Conservation (phyloP, 2,888 invertebrate species). For the Hanleya hanleyi region DNA sequence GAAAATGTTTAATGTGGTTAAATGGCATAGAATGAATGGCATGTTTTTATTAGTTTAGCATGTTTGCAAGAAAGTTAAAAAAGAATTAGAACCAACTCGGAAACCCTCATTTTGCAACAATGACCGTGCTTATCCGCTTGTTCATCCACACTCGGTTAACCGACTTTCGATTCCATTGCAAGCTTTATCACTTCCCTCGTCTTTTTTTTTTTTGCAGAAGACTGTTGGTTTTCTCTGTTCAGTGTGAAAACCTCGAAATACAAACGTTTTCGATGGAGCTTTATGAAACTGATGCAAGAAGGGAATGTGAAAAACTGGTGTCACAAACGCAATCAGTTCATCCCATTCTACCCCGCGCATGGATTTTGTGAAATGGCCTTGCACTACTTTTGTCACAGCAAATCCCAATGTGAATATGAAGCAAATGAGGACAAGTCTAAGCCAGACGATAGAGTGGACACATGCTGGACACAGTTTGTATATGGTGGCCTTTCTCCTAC, state of each 20-base stretch:
- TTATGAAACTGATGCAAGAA: conserved; percentile 36
- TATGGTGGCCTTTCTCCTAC: conserved; percentile 51
- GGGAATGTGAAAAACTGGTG: conserved; percentile 49
- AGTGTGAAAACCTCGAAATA: conserved; percentile 48
- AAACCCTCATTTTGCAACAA: too few relatives aligned
- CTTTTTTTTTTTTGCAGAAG: conserved; percentile 31
- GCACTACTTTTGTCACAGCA: conserved; percentile 44
- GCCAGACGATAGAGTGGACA: conserved; percentile 50
- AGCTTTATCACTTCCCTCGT: not conserved
- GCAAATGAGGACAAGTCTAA: conserved; percentile 27
- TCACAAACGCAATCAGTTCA: conserved; percentile 36
- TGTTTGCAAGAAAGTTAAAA: too few relatives aligned
- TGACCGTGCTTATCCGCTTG: too few relatives aligned
- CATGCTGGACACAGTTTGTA: conserved; percentile 56
- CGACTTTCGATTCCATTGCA: not conserved
- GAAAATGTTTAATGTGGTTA: too few relatives aligned
- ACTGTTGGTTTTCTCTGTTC: conserved; percentile 55
- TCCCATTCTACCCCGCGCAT: conserved; percentile 44
- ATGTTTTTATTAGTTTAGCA: too few relatives aligned
- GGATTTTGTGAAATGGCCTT: conserved; percentile 41
- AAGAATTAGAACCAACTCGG: too few relatives aligned
- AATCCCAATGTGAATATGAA: conserved; percentile 44
- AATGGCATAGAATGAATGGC: too few relatives aligned
- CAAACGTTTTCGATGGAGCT: conserved; percentile 45
- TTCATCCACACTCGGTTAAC: too few relatives aligned